Percentiles rank a stretch among this genome's conserved stretches.
phyloP scores from a whole-genome alignment of 2,888 invertebrate genomes.

The Steinernema hermaphroditum region DNA sequence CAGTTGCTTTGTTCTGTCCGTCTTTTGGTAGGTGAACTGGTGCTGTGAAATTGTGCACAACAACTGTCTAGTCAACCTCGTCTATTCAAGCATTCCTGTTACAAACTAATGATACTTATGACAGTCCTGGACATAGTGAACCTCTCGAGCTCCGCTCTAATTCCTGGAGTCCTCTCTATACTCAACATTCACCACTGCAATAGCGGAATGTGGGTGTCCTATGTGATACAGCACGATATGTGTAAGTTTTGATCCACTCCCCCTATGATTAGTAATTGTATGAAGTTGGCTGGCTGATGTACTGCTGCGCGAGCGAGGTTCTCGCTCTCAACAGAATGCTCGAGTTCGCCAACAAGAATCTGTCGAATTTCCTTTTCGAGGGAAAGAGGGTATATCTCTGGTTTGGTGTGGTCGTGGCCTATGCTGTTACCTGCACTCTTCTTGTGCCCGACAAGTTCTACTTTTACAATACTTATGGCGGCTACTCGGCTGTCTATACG shows the following conservation, averaged over 20 bases:
- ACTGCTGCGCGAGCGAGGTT: not conserved
- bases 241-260: too few species aligned
- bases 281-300: not conserved
- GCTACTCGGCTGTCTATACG: not conserved
- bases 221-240: not conserved
- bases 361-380: not conserved
- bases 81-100: not conserved
- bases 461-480: slow-evolving; percentile 12
- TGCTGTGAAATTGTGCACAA: too few species aligned
- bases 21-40: too few species aligned
- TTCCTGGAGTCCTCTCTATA: not conserved
- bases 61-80: not conserved
- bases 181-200: slow-evolving; percentile 3
- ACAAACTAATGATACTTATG: not conserved
- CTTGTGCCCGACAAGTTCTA: not conserved
- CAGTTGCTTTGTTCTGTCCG: too few species aligned
- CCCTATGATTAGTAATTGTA: too few species aligned
- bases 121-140: not conserved
- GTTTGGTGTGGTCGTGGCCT: not conserved
- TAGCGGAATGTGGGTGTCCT: not conserved
- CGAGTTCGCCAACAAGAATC: not conserved
- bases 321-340: not conserved
- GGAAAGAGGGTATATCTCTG: not conserved
- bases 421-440: not conserved
- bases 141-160: not conserved